phyloP scores from a whole-genome alignment of 2,888 invertebrate species.

The Strigamia crassipes region DNA sequence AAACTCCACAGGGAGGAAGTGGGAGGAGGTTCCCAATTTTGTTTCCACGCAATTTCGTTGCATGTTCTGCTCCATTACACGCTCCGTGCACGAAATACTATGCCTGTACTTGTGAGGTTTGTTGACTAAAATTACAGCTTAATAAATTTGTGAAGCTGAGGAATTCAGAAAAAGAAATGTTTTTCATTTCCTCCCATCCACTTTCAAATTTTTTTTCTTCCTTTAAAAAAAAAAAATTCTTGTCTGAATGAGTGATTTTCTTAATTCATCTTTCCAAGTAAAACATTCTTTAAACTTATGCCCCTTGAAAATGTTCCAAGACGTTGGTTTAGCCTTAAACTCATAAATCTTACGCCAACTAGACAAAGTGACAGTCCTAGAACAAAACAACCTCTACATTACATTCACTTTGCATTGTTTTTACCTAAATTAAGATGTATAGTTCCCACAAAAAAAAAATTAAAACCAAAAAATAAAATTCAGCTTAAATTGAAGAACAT shows the following conservation, averaged over 20 bases:
- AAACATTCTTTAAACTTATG: conserved; percentile 17
- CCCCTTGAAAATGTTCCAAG: conserved; percentile 14
- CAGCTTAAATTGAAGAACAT: neutral
- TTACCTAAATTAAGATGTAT: neutral
- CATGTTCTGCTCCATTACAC: conserved; percentile 26
- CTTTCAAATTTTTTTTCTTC: neutral
- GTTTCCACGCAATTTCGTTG: conserved; percentile 30
- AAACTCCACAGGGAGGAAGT: conserved; percentile 16
- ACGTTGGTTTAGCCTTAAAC: neutral
- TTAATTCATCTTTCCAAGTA: conserved; percentile 6
- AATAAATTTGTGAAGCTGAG: neutral
- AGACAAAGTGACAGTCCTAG: neutral
- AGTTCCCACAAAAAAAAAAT: neutral
- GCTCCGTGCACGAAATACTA: conserved; percentile 15
- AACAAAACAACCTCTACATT: neutral
- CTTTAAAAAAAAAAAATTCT: neutral
- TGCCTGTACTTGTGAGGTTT: conserved; percentile 1
- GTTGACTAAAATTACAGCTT: conserved; percentile 15
- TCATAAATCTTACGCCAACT: conserved; percentile 17
- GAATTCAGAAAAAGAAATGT: neutral
- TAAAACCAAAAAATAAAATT: neutral
- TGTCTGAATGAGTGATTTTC: conserved; percentile 20
- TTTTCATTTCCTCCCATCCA: neutral
- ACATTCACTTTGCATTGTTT: neutral
- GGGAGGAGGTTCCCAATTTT: neutral